These are phyloP conservation scores for Parotocinclus haroldoi DNA, from an alignment of 2,797 vertebrate genomes.

Conservation along the genomic window DNA sequence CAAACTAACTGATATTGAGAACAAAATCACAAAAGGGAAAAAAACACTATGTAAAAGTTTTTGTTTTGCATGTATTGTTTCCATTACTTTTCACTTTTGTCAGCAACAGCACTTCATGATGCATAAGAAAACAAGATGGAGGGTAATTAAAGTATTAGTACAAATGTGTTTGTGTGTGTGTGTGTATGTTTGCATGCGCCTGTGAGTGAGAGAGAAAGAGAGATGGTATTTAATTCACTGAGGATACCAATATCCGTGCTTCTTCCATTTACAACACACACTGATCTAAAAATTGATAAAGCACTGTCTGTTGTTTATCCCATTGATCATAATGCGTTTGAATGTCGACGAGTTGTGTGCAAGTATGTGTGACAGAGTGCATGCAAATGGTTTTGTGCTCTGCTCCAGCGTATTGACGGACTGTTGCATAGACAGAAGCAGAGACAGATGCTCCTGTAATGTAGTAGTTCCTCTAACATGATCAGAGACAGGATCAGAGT, in stretches of 20 bases:
- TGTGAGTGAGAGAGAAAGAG: too few species aligned
- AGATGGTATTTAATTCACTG: constrained; percentile 65
- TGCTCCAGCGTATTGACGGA: constrained; percentile 35
- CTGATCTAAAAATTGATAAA: constrained; percentile 72
- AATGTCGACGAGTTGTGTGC: constrained; percentile 33
- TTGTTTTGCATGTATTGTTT: too few species aligned
- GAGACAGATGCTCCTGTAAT: constrained; percentile 34
- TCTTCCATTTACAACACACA: constrained; percentile 68
- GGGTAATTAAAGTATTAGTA: constrained; percentile 8
- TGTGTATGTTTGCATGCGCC: too few species aligned
- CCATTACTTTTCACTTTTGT: not conserved
- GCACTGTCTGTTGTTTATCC: constrained; percentile 60
- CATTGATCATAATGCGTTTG: constrained; percentile 66
- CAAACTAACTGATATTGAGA: too few species aligned
- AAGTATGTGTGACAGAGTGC: constrained; percentile 22
- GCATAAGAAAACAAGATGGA: not conserved
- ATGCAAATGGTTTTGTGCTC: constrained; percentile 34
- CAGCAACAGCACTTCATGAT: too few species aligned
- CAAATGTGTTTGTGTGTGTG: constrained; percentile 8
- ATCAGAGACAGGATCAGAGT: constrained; percentile 34
- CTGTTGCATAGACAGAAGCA: constrained; percentile 14
- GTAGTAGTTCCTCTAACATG: constrained; percentile 27
- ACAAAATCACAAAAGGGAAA: too few species aligned
- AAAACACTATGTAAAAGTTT: too few species aligned
- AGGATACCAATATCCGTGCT: constrained; percentile 64